A percentile compares a stretch with the other conserved stretches of the same genome.
These are phyloP conservation scores for Laupala kohalensis DNA, from an alignment of 1,140 invertebrate species.

Conservation along the genomic window DNA sequence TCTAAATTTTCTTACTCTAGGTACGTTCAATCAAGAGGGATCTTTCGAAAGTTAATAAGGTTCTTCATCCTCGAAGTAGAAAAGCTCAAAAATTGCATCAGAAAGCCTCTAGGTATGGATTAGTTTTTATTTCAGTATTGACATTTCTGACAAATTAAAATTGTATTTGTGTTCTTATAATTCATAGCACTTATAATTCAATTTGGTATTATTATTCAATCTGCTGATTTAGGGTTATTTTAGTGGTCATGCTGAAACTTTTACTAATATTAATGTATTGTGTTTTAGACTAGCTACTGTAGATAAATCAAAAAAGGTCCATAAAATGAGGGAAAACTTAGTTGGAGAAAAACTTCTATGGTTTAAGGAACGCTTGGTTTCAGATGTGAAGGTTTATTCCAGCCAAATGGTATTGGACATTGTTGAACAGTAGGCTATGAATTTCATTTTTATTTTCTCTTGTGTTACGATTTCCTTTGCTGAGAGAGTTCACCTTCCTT, in stretches of 20 bases:
- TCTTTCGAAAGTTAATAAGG: conserved; percentile 28
- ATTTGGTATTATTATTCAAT: no score
- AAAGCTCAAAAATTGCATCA: conserved; percentile 46
- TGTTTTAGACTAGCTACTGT: conserved; percentile 38
- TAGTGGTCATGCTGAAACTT: no score
- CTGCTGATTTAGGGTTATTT: no score
- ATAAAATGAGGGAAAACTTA: conserved; percentile 52
- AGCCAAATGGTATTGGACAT: conserved; percentile 41
- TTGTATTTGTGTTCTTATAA: conserved; percentile 1
- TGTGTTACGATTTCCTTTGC: neutral
- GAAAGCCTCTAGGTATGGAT: neutral
- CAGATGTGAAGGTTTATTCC: conserved; percentile 34
- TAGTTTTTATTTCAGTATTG: conserved; percentile 13
- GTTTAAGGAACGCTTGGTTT: conserved; percentile 48
- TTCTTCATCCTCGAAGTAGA: conserved; percentile 57
- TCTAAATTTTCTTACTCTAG: conserved; percentile 2
- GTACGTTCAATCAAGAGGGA: conserved; percentile 2
- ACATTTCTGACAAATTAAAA: conserved; percentile 1
- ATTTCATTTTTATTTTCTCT: conserved; percentile 1
- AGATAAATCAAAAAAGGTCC: conserved; percentile 45
- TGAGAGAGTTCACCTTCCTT: neutral
- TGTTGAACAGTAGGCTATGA: conserved; percentile 36
- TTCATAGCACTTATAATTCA: conserved; percentile 10
- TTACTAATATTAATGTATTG: conserved; percentile 11
- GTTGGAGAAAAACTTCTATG: conserved; percentile 56